Conservation (phyloP, 2,113 vertebrate species). For the Forbesichthys papilliferus region DNA sequence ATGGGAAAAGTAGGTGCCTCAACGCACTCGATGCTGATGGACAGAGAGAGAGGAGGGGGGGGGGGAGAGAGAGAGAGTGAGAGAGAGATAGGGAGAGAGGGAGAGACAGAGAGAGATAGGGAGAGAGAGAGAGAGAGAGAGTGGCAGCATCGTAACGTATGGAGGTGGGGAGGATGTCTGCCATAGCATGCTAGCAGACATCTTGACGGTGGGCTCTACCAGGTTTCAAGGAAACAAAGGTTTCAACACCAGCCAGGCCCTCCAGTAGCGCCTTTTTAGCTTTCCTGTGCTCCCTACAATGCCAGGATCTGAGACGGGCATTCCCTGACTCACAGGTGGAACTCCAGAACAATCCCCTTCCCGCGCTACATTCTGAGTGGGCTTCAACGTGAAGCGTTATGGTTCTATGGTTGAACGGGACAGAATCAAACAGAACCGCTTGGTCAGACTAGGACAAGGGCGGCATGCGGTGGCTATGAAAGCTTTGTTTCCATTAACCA, state of each 20-base stretch:
- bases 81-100: background rate
- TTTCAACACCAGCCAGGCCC: slow-evolving; percentile 64
- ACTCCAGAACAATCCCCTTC: background rate
- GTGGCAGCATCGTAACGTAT: slow-evolving; percentile 68
- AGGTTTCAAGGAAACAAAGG: slow-evolving; percentile 73
- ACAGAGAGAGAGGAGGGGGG: background rate
- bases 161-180: slow-evolving; percentile 40
- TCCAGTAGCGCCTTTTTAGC: slow-evolving; percentile 25
- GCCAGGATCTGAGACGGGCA: background rate
- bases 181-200: slow-evolving; percentile 72
- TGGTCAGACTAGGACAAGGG: background rate
- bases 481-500: slow-evolving; percentile 78
- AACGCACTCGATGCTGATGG: slow-evolving; percentile 65
- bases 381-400: background rate
- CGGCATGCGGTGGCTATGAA: slow-evolving; percentile 63
- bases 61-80: background rate
- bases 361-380: background rate
- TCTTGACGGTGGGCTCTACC: slow-evolving; percentile 61
- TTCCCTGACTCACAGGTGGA: slow-evolving; percentile 14
- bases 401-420: background rate
- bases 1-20: slow-evolving; percentile 27
- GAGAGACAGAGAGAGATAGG: background rate
- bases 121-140: slow-evolving; percentile 40
- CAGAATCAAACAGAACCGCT: background rate
- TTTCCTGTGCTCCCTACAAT: background rate